Conservation (phyloP, 2,797 vertebrate genomes). For the Micrastur ruficollis region DNA sequence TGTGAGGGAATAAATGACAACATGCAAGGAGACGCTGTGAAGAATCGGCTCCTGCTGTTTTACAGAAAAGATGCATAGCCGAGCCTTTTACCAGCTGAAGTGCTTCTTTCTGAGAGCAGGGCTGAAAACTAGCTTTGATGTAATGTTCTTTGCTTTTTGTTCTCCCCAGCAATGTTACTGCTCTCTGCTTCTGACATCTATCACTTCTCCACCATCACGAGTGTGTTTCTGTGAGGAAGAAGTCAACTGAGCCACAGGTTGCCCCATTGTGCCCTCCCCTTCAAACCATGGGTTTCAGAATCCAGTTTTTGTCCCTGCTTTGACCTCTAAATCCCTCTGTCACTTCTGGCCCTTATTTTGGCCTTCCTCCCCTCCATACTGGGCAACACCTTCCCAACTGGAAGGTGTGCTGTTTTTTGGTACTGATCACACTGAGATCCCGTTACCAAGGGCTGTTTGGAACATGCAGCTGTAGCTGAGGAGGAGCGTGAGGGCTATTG, state of each 20-base stretch:
- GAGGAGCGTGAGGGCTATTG: neutral
- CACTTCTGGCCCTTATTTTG: neutral
- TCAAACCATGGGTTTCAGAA: neutral
- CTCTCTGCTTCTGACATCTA: neutral
- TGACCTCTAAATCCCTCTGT: neutral
- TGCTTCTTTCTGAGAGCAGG: neutral
- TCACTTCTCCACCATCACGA: neutral
- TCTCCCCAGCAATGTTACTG: neutral
- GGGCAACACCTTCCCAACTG: neutral
- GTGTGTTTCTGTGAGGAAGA: neutral
- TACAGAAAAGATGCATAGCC: neutral
- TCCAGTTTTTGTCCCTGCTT: neutral
- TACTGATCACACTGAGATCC: neutral
- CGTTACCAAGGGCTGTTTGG: neutral
- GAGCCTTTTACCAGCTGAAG: neutral
- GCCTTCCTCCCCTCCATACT: neutral
- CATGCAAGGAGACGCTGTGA: neutral
- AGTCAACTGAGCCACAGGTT: neutral
- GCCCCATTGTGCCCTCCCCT: neutral
- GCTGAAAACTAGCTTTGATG: neutral
- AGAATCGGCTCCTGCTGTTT: neutral
- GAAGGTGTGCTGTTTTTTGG: fast-evolving
- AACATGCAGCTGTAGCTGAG: neutral
- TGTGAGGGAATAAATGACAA: neutral
- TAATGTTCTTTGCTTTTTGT: neutral